Evolutionary conservation across 2,113 vertebrate species (phyloP), one percentile per base, ranked within the genome.

Genomic region (Hemichromis elongatus): DNA sequence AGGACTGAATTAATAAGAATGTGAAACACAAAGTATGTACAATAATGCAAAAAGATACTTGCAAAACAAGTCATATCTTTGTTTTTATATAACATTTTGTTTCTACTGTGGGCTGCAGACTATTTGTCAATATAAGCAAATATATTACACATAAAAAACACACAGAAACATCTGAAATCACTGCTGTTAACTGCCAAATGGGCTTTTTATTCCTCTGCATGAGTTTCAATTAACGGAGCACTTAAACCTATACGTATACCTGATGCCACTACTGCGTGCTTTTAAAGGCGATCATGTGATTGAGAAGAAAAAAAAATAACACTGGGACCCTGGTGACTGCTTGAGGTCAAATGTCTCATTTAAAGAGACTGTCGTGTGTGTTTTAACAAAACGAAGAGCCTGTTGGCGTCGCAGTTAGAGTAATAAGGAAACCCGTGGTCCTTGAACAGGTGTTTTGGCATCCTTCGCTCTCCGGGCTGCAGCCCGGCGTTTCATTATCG

Each of bases 401-500:
- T 14, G 81, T 93, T 88, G 56, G 45, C 50, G 53, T 81, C 59
- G 18, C 83, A 45, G 66, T 85, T 45, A 24, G 45, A 77, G 57
- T 77, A 80, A 86, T 81, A 35, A 87, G 80, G 82, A 77, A 21
- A 54, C 50, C 86, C 0, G 84, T 80, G 55, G 70, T 70, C 47
- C 87, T 90, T 82, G 82, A 87, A 89, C 84, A 91, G 88, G 91
- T 87, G 85, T 53, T 52, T 83, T 83, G 70, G 86, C 83, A 90
- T 86, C 88, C 90, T 88, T 68, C 14, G 70, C 81, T 86, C 82
- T 73, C 35, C 16, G 9, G 13, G 59, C 86, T 2, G 80, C 52
- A 47, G 80, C 77, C 77, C 56, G 10, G 53, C 10, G 83, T 90
- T 91, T 86, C 83, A 93, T 93, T 93, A 94, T 92, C 92, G 90